A percentile compares a stretch with the other conserved stretches of the same genome.
Evolutionary conservation across 2,888 invertebrate genomes (phyloP).

Genomic region (Ormyrus rosae): DNA sequence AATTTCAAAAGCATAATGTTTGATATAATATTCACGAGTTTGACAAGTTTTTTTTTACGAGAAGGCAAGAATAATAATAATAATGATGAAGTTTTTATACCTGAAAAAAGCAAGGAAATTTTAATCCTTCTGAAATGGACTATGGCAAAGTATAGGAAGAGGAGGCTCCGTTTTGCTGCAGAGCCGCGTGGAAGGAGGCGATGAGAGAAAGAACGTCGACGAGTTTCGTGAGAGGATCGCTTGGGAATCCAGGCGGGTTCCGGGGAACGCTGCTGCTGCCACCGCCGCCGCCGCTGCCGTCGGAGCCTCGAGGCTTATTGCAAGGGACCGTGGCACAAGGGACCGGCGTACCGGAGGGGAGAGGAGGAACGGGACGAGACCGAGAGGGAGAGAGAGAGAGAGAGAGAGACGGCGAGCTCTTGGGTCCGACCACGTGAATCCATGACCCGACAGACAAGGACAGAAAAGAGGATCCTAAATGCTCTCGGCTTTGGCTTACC

Average conservation of each 20-base stretch:
- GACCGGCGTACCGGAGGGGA: background rate
- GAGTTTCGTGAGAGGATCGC: constrained; percentile 50
- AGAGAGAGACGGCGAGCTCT: background rate
- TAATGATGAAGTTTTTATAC: no score
- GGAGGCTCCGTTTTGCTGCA: background rate
- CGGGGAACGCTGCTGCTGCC: constrained; percentile 32
- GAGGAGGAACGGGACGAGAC: background rate
- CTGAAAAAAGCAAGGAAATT: constrained; percentile 9
- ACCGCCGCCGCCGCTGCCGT: background rate
- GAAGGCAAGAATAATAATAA: no score
- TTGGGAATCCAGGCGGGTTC: constrained; percentile 50
- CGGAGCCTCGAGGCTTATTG: constrained; percentile 47
- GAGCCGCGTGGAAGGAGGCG: constrained; percentile 3
- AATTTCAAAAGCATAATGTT: no score
- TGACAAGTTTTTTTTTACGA: no score
- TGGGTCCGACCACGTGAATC: constrained; percentile 59
- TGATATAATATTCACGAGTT: no score
- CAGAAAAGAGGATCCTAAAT: constrained; percentile 40
- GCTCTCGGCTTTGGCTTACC: constrained; percentile 40
- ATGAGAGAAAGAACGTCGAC: constrained; percentile 14
- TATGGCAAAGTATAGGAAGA: background rate
- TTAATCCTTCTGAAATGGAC: constrained; percentile 1
- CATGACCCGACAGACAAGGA: constrained; percentile 47
- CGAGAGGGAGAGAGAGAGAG: constrained; percentile 13
- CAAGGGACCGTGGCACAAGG: constrained; percentile 26